Percentiles rank a stretch among this genome's conserved stretches.
These are phyloP conservation scores for Enteromius unitaeniatus DNA, from an alignment of 2,797 vertebrate species.

Conservation along the genomic window DNA sequence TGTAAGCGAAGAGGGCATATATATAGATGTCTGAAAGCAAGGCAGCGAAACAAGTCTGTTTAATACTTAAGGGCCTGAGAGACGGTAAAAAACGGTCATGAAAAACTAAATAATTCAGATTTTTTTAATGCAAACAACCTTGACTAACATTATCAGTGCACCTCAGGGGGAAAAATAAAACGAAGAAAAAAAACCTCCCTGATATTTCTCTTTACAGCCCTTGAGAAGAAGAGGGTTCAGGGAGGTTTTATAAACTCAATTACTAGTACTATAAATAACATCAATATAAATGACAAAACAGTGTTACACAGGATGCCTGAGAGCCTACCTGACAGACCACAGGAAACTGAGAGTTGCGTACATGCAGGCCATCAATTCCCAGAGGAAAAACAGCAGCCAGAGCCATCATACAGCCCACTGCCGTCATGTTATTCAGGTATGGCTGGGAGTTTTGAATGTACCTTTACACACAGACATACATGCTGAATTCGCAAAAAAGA, in stretches of 20 bases:
- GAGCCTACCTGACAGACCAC: conserved; percentile 90
- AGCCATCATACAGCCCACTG: conserved; percentile 92
- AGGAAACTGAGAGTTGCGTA: conserved; percentile 85
- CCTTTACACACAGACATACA: conserved; percentile 68
- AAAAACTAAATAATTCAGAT: conserved; percentile 15
- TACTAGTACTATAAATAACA: conserved; percentile 8
- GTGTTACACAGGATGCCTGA: background rate
- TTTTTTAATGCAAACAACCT: conserved; percentile 14
- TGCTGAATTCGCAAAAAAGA: conserved; percentile 17
- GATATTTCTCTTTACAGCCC: background rate
- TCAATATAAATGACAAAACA: conserved; percentile 16
- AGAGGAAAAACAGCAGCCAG: conserved; percentile 91
- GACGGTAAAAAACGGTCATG: background rate
- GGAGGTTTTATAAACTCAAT: conserved; percentile 7
- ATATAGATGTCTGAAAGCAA: conserved; percentile 11
- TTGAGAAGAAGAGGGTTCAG: background rate
- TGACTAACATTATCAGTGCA: background rate
- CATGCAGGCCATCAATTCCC: conserved; percentile 90
- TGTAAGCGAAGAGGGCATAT: conserved; percentile 20
- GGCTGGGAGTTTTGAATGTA: conserved; percentile 98
- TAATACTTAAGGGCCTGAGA: conserved; percentile 25
- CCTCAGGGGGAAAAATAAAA: background rate
- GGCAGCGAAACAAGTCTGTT: background rate
- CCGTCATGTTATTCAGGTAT: conserved; percentile 95
- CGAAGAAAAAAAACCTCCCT: background rate